phyloP scores from a whole-genome alignment of 1,140 invertebrate genomes.

The Carposina sasakii region DNA sequence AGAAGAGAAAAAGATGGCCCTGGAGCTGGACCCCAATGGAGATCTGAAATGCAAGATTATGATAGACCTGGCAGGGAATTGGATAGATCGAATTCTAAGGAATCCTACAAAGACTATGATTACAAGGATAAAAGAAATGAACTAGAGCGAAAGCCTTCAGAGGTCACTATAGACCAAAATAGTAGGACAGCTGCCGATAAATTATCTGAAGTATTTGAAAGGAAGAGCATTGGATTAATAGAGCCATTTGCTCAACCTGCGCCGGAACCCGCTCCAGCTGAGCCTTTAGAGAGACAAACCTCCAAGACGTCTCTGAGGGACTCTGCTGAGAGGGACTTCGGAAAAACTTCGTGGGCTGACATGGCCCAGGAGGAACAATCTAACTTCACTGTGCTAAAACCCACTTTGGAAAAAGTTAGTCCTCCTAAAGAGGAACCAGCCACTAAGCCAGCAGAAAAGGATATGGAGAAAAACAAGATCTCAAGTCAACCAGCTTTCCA shows the following conservation, averaged over 20 bases:
- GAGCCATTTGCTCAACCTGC: constrained; percentile 44
- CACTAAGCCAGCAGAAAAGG: constrained; percentile 31
- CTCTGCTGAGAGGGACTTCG: constrained; percentile 55
- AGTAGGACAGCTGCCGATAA: constrained; percentile 64
- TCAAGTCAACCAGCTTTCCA: constrained; percentile 18
- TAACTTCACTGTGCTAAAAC: constrained; percentile 27
- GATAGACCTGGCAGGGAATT: constrained; percentile 58
- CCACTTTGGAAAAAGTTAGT: constrained; percentile 32
- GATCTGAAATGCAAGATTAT: constrained; percentile 68
- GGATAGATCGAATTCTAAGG: constrained; percentile 66
- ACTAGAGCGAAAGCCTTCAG: constrained; percentile 52
- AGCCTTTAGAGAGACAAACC: no score
- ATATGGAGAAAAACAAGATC: constrained; percentile 16
- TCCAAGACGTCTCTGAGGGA: constrained; percentile 39
- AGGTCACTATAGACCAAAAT: constrained; percentile 46
- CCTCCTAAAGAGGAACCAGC: constrained; percentile 28
- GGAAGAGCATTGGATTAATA: constrained; percentile 57
- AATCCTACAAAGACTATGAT: constrained; percentile 63
- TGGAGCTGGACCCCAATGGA: constrained; percentile 60
- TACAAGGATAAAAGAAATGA: constrained; percentile 61
- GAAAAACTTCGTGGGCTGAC: constrained; percentile 62
- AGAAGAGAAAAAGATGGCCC: constrained; percentile 58
- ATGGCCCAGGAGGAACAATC: constrained; percentile 49
- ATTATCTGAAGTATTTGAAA: constrained; percentile 65
- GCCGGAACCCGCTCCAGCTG: constrained; percentile 39